A percentile compares a stretch with the other conserved stretches of the same genome.
These are phyloP conservation scores for Oophaga sylvatica DNA, from an alignment of 2,797 vertebrate species.

Conservation along the genomic window DNA sequence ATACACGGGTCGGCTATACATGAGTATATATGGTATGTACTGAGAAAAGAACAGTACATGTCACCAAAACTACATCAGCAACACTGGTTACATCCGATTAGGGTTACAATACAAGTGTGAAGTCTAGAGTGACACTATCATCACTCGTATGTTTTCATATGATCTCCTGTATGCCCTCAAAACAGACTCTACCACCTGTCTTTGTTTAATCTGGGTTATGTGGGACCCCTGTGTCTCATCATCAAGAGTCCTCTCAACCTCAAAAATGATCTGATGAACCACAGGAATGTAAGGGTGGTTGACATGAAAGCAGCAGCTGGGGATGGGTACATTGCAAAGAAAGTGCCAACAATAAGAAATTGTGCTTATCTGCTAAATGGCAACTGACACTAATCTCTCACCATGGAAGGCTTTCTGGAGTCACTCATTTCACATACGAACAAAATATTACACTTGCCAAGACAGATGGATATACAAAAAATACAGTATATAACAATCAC, in stretches of 20 bases:
- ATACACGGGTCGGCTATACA: too few species aligned
- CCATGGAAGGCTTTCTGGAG: background rate
- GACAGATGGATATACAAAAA: background rate
- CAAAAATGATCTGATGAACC: slow-evolving; percentile 41
- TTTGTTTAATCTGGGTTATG: slow-evolving; percentile 41
- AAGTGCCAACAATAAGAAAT: slow-evolving; percentile 47
- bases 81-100: background rate
- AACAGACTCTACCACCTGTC: slow-evolving; percentile 40
- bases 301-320: slow-evolving; percentile 24
- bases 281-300: slow-evolving; percentile 42
- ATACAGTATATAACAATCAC: background rate
- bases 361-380: slow-evolving; percentile 34
- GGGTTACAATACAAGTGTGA: slow-evolving; percentile 2
- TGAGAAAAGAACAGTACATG: background rate
- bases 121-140: slow-evolving; percentile 16
- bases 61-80: background rate
- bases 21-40: background rate
- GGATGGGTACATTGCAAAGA: slow-evolving; percentile 28
- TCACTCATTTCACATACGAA: background rate
- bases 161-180: slow-evolving; percentile 29
- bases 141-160: background rate
- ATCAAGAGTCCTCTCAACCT: slow-evolving; percentile 19
- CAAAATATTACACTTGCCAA: background rate
- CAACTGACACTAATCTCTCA: slow-evolving; percentile 9
- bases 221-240: slow-evolving; percentile 8